Evolutionary conservation across 2,888 invertebrate species (phyloP), one percentile per base, ranked within the genome.

Genomic region (Troides helena): DNA sequence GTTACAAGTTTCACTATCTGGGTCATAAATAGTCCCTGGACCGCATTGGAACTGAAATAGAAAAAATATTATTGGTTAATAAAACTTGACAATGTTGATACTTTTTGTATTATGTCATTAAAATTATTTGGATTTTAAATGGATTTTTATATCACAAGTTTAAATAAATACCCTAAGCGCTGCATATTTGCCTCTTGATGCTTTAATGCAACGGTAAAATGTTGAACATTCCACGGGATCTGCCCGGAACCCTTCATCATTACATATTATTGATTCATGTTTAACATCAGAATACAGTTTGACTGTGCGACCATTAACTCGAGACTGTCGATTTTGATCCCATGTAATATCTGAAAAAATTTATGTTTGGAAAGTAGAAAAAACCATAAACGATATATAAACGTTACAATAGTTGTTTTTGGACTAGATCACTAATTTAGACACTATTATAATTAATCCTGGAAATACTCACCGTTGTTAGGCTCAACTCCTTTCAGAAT

Each of bases 131-230:
- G 46, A 46, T 14, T 46, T 14, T 46, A 46, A 14, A 17, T 10
- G 0, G 0, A 14, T 46, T 12, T 14, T 46, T 46, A 12, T 46
- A 12, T 46, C 46, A 10, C 14, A n/a, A 21, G 56, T n/a, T n/a
- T 56, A 18, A 39, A 23, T 39, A 50, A 65, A 2, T 80, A 93
- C 92, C 77, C 92, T 88, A 75, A 94, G 95, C 18, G 94, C 92
- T 10, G 93, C 94, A 72, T 93, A 92, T 74, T 88, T 91, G 60
- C 91, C 90, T 70, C 88, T 88, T 70, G 94, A 93, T 80, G 94
- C 94, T 76, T 94, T 92, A 23, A 96, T 94, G 76, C 97, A 97
- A 78, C 96, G 94, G 82, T 96, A 96, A 87, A 96, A 97, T 66
- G 94, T 89, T 64, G 93, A 92, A 80, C 97, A 97, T 80, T 96